Percentiles rank a stretch among this genome's conserved stretches.
phyloP scores from a whole-genome alignment of 1,140 invertebrate genomes.

The Drosophila arizonae region DNA sequence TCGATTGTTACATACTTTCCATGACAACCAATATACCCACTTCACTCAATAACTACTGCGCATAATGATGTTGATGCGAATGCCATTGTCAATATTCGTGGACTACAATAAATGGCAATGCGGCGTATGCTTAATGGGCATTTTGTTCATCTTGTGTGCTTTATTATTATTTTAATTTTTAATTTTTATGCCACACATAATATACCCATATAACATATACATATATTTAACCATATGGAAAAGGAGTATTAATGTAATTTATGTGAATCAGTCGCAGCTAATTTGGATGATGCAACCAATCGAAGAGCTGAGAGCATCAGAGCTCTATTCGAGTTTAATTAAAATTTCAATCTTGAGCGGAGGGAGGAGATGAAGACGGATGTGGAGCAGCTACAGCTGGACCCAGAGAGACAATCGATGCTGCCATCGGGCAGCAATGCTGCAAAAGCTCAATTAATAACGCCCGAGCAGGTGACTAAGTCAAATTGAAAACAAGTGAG shows the following conservation, averaged over 20 bases:
- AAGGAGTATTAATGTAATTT: conserved; percentile 1
- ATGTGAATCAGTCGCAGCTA: neutral
- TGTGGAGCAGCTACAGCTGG: conserved; percentile 4
- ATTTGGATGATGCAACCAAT: conserved; percentile 20
- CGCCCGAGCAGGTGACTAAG: conserved; percentile 68
- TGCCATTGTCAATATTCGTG: conserved; percentile 28
- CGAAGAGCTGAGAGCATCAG: neutral
- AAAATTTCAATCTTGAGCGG: conserved; percentile 64
- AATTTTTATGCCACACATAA: conserved; percentile 54
- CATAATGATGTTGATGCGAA: conserved; percentile 25
- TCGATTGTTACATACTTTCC: no score
- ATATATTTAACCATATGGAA: no score
- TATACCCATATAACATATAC: neutral
- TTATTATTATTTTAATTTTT: conserved; percentile 60
- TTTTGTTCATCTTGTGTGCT: conserved; percentile 10
- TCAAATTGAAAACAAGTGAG: conserved; percentile 46
- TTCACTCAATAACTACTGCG: neutral
- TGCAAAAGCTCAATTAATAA: conserved; percentile 77
- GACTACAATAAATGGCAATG: conserved; percentile 65
- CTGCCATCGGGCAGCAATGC: conserved; percentile 38
- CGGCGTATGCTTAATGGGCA: conserved; percentile 55
- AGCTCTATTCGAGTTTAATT: conserved; percentile 58
- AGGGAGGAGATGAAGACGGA: neutral
- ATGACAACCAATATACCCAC: neutral
- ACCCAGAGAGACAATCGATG: conserved; percentile 48